Conservation (phyloP, 2,888 invertebrate genomes). For the Nephrotoma appendiculata region DNA sequence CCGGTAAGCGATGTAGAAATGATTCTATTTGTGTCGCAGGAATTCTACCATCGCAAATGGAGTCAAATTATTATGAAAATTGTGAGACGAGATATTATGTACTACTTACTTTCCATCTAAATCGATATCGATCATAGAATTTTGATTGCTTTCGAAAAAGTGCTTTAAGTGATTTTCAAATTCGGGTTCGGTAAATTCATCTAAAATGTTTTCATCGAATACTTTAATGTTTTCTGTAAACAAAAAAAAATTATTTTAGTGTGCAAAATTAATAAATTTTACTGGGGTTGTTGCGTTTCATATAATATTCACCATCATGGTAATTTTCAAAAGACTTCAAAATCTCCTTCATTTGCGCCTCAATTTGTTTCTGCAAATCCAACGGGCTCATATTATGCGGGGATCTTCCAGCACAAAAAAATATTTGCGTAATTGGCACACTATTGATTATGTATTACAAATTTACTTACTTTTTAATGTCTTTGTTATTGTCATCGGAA, state of each 20-base stretch:
- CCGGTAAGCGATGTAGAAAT: conserved; percentile 26
- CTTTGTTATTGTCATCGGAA: background rate
- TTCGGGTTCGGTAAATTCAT: conserved; percentile 22
- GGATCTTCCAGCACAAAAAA: background rate
- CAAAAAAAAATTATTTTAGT: background rate
- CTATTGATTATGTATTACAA: background rate
- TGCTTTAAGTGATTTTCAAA: conserved; percentile 20
- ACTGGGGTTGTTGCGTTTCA: background rate
- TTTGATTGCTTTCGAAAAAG: conserved; percentile 17
- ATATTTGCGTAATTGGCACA: background rate
- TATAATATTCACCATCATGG: conserved; percentile 18
- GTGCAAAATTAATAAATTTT: background rate
- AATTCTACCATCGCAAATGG: conserved; percentile 18
- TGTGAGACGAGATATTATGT: background rate
- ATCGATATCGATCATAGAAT: conserved; percentile 32
- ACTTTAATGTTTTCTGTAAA: conserved; percentile 16
- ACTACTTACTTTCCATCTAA: conserved; percentile 40
- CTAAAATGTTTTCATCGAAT: conserved; percentile 25
- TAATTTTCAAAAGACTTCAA: conserved; percentile 35
- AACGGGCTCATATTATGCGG: conserved; percentile 31
- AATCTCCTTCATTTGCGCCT: conserved; percentile 42
- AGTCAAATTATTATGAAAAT: background rate
- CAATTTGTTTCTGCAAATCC: conserved; percentile 44
- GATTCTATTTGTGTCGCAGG: conserved; percentile 28
- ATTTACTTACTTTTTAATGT: background rate